Conservation (phyloP, 1,140 invertebrate species). For the Rhysida immarginata region DNA sequence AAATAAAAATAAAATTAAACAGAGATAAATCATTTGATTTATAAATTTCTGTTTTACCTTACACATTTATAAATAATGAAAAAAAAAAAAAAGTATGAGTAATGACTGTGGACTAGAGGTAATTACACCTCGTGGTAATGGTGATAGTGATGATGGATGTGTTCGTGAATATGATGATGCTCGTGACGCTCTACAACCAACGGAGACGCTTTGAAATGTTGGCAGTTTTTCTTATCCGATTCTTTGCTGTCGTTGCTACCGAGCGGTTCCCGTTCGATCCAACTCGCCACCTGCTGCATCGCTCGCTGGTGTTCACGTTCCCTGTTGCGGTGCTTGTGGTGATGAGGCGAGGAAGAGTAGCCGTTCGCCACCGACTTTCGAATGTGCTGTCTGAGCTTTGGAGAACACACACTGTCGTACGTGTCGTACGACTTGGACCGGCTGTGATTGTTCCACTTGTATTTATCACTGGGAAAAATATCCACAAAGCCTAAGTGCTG, state of each 20-base stretch:
- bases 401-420: constrained; percentile 11
- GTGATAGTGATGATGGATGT: constrained; percentile 69
- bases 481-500: constrained; percentile 10
- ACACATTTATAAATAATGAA: no score
- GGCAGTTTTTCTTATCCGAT: constrained; percentile 18
- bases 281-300: constrained; percentile 44
- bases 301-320: constrained; percentile 50
- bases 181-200: constrained; percentile 34
- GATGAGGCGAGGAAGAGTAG: constrained; percentile 35
- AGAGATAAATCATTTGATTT: no score
- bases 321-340: constrained; percentile 43
- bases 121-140: background rate
- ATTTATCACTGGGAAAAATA: constrained; percentile 8
- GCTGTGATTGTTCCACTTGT: background rate
- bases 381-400: constrained; percentile 15
- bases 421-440: constrained; percentile 23
- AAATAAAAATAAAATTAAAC: no score
- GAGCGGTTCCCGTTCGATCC: constrained; percentile 30
- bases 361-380: constrained; percentile 13
- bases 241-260: constrained; percentile 13
- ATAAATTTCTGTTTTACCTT: no score
- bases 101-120: no score
- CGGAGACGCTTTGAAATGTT: background rate
- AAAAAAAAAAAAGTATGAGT: no score
- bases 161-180: constrained; percentile 57